phyloP scores from a whole-genome alignment of 2,888 invertebrate genomes.

The Xanthorhoe spadicearia region DNA sequence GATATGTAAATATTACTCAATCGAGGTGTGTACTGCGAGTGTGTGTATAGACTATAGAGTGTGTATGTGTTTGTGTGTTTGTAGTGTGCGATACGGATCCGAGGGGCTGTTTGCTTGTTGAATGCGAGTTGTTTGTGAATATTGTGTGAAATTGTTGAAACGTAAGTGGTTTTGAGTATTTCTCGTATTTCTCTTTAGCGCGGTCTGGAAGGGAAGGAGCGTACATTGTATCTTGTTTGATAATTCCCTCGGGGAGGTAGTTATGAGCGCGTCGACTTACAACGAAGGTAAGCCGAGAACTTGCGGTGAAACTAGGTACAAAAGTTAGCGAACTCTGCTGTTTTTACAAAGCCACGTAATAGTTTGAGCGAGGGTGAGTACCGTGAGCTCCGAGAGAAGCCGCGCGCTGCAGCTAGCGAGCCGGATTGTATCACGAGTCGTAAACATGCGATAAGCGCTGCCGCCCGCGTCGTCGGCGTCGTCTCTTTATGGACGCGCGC shows the following conservation, averaged over 20 bases:
- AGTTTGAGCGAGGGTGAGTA: background rate
- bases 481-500: conserved; percentile 2
- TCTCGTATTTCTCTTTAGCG: conserved; percentile 3
- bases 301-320: conserved; percentile 1
- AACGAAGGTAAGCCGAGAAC: background rate
- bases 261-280: background rate
- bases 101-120: conserved; percentile 21
- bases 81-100: conserved; percentile 10
- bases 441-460: conserved; percentile 29
- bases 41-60: background rate
- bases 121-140: conserved; percentile 14
- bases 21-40: conserved; percentile 1
- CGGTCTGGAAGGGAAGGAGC: conserved; percentile 1
- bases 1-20: conserved; percentile 25
- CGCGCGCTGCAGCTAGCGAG: background rate
- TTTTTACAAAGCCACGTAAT: background rate
- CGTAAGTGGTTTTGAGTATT: conserved; percentile 5
- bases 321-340: background rate
- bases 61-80: background rate
- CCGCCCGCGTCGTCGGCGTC: background rate
- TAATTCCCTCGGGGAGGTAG: conserved; percentile 1
- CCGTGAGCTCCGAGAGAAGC: conserved; percentile 6
- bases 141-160: conserved; percentile 17
- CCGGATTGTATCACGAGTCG: conserved; percentile 22
- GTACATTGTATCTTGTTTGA: background rate